Percentiles rank a stretch among this genome's conserved stretches.
Conservation (phyloP, 2,888 invertebrate species). For the Alviniconcha strummeri region DNA sequence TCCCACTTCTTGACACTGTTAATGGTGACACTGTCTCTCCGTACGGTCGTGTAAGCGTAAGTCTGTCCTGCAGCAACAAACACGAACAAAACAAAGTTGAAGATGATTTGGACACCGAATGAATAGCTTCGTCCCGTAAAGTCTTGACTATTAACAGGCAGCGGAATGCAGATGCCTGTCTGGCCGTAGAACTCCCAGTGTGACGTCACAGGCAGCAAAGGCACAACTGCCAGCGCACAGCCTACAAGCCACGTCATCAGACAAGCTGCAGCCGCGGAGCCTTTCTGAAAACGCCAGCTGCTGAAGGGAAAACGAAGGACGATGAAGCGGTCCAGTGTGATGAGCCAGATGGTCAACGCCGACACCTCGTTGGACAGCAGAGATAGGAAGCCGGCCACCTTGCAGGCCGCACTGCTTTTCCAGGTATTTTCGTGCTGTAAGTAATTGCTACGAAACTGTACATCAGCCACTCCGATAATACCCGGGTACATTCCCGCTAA, state of each 20-base stretch:
- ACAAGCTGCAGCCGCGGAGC: not conserved
- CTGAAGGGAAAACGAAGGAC: constrained; percentile 13
- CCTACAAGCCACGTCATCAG: not conserved
- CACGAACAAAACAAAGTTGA: not conserved
- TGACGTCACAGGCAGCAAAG: not conserved
- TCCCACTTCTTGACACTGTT: not conserved
- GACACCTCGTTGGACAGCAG: constrained; percentile 18
- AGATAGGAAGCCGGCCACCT: not conserved
- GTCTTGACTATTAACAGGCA: not conserved
- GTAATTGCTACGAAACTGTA: not conserved
- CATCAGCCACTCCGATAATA: not conserved
- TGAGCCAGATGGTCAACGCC: constrained; percentile 10
- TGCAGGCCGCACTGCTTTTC: constrained; percentile 11
- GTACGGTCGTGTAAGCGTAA: not conserved
- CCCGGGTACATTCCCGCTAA: not conserved
- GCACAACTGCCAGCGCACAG: not conserved
- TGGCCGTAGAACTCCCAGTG: constrained; percentile 10
- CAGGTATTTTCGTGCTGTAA: not conserved
- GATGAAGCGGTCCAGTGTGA: constrained; percentile 12
- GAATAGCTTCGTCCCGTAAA: not conserved
- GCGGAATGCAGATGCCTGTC: constrained; percentile 9
- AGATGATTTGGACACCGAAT: not conserved
- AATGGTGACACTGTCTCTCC: not conserved
- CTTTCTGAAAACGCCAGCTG: not conserved
- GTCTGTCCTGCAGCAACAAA: not conserved